Percentiles rank a stretch among this genome's conserved stretches.
These are phyloP conservation scores for Ostrea edulis DNA, from an alignment of 1,140 invertebrate genomes.

Conservation along the genomic window DNA sequence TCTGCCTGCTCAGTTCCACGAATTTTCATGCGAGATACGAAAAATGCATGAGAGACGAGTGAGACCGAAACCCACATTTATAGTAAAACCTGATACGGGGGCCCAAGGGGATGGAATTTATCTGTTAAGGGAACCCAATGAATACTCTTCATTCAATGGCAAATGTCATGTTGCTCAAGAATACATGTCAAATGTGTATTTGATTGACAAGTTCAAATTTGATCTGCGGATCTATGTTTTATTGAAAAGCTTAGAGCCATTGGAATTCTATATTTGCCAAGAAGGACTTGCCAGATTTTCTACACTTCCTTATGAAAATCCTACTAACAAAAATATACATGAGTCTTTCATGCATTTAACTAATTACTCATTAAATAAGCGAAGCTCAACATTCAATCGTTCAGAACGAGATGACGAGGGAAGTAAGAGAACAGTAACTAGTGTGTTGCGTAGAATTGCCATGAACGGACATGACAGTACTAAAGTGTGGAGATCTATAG, in stretches of 20 bases:
- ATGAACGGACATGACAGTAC: conserved; percentile 76
- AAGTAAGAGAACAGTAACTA: conserved; percentile 80
- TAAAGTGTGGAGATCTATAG: conserved; percentile 79
- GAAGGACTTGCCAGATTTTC: conserved; percentile 81
- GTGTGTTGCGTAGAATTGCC: conserved; percentile 79
- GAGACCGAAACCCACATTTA: conserved; percentile 77
- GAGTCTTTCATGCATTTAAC: conserved; percentile 81
- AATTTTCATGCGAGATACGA: conserved; percentile 74
- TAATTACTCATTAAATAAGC: conserved; percentile 82
- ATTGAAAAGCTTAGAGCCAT: conserved; percentile 79
- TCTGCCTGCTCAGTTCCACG: conserved; percentile 79
- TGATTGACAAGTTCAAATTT: conserved; percentile 81
- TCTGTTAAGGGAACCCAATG: conserved; percentile 77
- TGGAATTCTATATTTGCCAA: conserved; percentile 80
- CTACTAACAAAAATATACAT: conserved; percentile 77
- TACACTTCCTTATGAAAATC: conserved; percentile 79
- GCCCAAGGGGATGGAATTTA: conserved; percentile 82
- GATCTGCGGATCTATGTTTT: conserved; percentile 81
- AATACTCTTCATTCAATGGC: conserved; percentile 71
- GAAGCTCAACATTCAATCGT: conserved; percentile 79
- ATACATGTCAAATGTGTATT: conserved; percentile 79
- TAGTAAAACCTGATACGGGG: conserved; percentile 81
- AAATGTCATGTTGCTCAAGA: conserved; percentile 79
- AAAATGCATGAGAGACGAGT: conserved; percentile 64
- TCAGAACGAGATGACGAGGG: conserved; percentile 79